Conservation (phyloP, 2,888 invertebrate species). For the Alloplasta piceator region DNA sequence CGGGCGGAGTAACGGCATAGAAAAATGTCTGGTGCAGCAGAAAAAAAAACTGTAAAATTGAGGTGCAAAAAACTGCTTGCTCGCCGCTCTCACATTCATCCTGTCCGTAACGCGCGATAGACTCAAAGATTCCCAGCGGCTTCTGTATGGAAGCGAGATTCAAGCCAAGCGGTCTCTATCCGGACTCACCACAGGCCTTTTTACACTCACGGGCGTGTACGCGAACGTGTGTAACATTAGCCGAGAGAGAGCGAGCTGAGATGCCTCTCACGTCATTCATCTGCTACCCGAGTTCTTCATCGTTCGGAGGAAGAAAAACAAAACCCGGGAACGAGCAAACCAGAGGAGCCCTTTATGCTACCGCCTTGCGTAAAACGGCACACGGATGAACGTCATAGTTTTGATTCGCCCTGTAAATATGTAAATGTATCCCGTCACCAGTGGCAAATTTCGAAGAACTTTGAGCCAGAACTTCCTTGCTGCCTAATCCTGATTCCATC, state of each 20-base stretch:
- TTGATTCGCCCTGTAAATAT: no score
- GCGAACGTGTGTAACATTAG: conserved; percentile 51
- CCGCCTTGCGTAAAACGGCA: no score
- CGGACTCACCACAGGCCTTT: conserved; percentile 27
- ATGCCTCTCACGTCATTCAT: conserved; percentile 47
- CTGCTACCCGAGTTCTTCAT: conserved; percentile 13
- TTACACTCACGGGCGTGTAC: conserved; percentile 11
- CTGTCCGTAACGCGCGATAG: background rate
- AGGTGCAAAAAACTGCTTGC: background rate
- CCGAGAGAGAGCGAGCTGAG: conserved; percentile 42
- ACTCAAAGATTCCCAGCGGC: conserved; percentile 21
- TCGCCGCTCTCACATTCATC: background rate
- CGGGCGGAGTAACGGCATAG: background rate
- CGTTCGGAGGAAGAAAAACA: conserved; percentile 2
- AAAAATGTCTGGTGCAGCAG: background rate
- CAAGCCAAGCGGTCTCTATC: conserved; percentile 10
- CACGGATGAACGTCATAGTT: no score
- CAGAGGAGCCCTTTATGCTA: background rate
- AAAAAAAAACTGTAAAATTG: background rate
- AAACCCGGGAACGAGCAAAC: background rate
- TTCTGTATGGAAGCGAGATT: background rate
- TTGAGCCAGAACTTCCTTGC: no score
- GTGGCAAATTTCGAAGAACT: no score
- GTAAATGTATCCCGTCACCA: no score
- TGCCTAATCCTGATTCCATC: no score